Base-by-base conservation (phyloP, 2,113 vertebrate genomes). In the Anguilla rostrata region DNA sequence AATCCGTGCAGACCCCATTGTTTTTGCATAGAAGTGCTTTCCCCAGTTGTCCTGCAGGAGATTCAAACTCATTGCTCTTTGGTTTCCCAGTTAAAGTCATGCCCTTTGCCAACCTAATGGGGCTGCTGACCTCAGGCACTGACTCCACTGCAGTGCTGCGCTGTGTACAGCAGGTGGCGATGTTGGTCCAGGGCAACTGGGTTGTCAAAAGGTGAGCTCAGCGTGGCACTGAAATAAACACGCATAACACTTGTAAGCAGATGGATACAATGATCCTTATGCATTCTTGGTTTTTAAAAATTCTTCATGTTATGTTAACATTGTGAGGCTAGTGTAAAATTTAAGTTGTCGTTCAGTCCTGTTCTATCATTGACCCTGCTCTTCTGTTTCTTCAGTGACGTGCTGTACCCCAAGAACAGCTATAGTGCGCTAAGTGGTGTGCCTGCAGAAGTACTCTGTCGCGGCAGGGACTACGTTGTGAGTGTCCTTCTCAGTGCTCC, bases 111-210 rank as follows among this genome's bases (percentile, higher is more conserved):
- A 99, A 98, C 91, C 94, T 99, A 82, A 99, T 99, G 97, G 97
- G 98, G 9, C 95, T 99, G 78, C 94, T 99, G 0, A 97, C 97
- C 78, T 95, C 97, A 0, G 98, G 97, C 18, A 95, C 96, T 0
- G 98, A 99, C 92, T 95, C 97, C 0, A 97, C 97, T 0, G 90
- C 98, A 15, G 98, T 96, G 88, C 93, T 99, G 89, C 97, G 98
- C 84, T 98, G 98, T 89, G 97, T 99, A 92, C 98, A 99, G 94
- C 98, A 99, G 96, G 98, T 99, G 97, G 97, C 98, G 20, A 96
- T 99, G 94, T 93, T 99, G 86, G 97, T 99, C 85, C 98, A 99
- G 92, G 98, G 98, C 39, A 99, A 99, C 95, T 99, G 98, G 98
- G 98, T 99, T 5, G 97, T 99, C 5, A 99, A 99, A 92, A 99